Evolutionary conservation across 2,113 vertebrate species (phyloP), one percentile per base, ranked within the genome.

Genomic region (Ancistrus triradiatus): DNA sequence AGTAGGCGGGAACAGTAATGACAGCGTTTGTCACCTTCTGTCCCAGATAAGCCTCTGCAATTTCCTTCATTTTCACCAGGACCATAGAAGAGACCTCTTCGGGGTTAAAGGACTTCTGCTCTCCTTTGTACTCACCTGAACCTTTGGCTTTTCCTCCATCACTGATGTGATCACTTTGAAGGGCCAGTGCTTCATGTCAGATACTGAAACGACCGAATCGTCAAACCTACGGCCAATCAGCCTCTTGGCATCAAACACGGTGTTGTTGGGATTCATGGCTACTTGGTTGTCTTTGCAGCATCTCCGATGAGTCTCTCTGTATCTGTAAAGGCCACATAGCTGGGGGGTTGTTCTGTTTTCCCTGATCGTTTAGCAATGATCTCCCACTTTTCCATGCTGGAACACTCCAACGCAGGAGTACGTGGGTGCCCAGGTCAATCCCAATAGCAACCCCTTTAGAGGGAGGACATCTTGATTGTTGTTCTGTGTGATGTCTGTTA

Each of bases 301-400:
- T 93, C 91, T 2, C 91, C 90, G 0, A 92, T 93, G 46, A 93
- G 77, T 8, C 90, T 88, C 65, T 93, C 91, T 4, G 90, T 91
- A 68, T 93, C 90, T 0, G 91, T 93, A 74, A 93, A 93, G 0
- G 91, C 91, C 76, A 93, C 91, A 6, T 93, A 92, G 4, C 90
- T 91, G 3, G 91, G 91, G n/a, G 0, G 90, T 92, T 79, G 92
- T 93, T 27, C 90, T 80, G 81, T 92, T 31, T 93, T 11, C 90
- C 91, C 76, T 93, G 91, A 61, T 93, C 90, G 15, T n/a, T 92
- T 92, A 63, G 91, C 90, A 7, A 93, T 93, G 46, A 93, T 93
- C 65, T 93, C 91, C n/a, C 70, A 93, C 90, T 3, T 91, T 90
- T n/a, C 91, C 91, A 1, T 93, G 92, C 81, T 93, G 92, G 69